Percentiles rank a stretch among this genome's conserved stretches.
Evolutionary conservation across 2,888 invertebrate genomes (phyloP).

Genomic region (Resseliella maxima): DNA sequence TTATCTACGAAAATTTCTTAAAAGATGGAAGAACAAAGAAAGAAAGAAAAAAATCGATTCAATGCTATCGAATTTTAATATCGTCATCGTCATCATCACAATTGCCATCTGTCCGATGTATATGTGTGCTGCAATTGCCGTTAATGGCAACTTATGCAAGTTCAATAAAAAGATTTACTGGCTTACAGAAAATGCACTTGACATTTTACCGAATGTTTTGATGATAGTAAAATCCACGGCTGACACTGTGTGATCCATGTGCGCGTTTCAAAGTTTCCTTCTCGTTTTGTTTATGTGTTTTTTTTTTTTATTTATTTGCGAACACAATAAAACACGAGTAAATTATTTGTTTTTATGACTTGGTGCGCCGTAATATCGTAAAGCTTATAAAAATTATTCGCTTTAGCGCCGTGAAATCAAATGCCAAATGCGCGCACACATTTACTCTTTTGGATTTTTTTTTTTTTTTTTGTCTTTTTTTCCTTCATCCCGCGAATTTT

Average conservation of each 20-base stretch:
- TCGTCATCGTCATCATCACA: no score
- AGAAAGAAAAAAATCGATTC: no score
- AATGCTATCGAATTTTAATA: not conserved
- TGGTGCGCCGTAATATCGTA: conserved; percentile 50
- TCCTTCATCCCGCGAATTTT: not conserved
- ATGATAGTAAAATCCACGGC: not conserved
- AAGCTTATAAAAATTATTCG: not conserved
- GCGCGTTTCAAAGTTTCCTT: no score
- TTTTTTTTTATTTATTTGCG: conserved; percentile 39
- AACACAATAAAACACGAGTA: conserved; percentile 29
- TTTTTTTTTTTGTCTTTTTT: not conserved
- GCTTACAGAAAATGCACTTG: conserved; percentile 20
- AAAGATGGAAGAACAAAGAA: no score
- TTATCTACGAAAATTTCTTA: not conserved
- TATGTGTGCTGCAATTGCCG: conserved; percentile 4
- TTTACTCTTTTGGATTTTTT: no score
- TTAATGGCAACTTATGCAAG: conserved; percentile 44
- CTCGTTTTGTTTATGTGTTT: no score
- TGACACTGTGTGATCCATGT: no score
- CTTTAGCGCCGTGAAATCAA: conserved; percentile 16
- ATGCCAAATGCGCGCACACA: conserved; percentile 1
- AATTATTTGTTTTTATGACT: conserved; percentile 42
- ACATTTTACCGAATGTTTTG: conserved; percentile 27
- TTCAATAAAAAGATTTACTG: conserved; percentile 47
- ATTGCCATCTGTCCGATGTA: no score